Evolutionary conservation across 2,888 invertebrate genomes (phyloP).

Genomic region (Drosophila acutilabella): DNA sequence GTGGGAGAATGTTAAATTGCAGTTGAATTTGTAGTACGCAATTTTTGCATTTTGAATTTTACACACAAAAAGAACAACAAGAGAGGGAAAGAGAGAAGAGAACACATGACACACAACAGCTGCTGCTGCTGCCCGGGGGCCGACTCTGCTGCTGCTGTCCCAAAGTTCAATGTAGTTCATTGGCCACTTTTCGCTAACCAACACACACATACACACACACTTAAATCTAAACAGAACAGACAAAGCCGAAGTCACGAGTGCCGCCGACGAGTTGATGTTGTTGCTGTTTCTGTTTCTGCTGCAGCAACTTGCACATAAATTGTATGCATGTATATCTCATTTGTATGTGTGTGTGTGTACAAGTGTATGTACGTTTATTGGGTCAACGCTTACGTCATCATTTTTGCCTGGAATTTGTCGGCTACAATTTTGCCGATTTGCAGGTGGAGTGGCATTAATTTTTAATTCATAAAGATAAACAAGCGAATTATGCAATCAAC

Average conservation of each 20-base stretch:
- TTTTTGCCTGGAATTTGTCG: conserved; percentile 72
- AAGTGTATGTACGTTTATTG: conserved; percentile 63
- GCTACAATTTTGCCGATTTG: conserved; percentile 43
- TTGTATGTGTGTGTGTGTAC: conserved; percentile 21
- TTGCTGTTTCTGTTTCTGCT: conserved; percentile 36
- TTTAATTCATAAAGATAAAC: conserved; percentile 54
- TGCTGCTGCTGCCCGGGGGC: conserved; percentile 55
- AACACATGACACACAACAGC: conserved; percentile 73
- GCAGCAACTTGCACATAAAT: conserved; percentile 71
- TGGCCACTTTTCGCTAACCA: conserved; percentile 78
- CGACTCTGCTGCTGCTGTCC: conserved; percentile 46
- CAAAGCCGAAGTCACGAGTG: conserved; percentile 81
- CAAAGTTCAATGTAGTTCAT: conserved; percentile 81
- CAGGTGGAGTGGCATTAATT: conserved; percentile 48
- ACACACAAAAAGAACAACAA: conserved; percentile 31
- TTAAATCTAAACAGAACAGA: conserved; percentile 63
- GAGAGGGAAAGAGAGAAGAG: conserved; percentile 5
- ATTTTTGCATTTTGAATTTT: conserved; percentile 42
- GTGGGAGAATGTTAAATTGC: conserved; percentile 9
- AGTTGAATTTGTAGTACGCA: conserved; percentile 37
- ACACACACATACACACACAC: conserved; percentile 36
- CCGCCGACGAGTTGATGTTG: conserved; percentile 61
- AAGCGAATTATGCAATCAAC: conserved; percentile 37
- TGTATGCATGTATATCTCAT: conserved; percentile 46
- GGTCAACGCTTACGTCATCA: conserved; percentile 79